Evolutionary conservation across 2,888 invertebrate genomes (phyloP), one percentile per base, ranked within the genome.

Genomic region (Pheosia gnoma): DNA sequence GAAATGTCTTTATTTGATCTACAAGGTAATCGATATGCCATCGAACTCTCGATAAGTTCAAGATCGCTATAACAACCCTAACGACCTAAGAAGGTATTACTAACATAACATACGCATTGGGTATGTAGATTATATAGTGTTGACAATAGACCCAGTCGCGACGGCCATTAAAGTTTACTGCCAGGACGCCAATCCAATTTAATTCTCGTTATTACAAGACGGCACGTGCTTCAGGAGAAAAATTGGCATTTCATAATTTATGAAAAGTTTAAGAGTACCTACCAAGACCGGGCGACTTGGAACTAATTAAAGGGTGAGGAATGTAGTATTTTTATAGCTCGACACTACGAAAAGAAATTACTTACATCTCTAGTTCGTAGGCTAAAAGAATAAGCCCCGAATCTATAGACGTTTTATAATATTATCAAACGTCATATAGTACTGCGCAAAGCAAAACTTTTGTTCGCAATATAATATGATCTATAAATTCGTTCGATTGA

Each of bases 221-320:
- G 73, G 70, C 68, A 78, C 76, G 77, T 72, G 70, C 72, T 71
- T 66, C 67, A 74, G 68, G 71, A 74, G 74, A 82, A 83, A 82
- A 82, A 83, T 80, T 80, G 82, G 75, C 68, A 82, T 84, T 85
- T 78, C 78, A 83, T 84, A 79, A 85, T 81, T 83, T 83, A 81
- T 79, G 71, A 78, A 79, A 81, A 78, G 72, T 74, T 69, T 74
- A 76, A 75, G 77, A 25, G 25, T 25, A 25, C 25, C 25, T 9
- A 74, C 68, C 64, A 65, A 61, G 63, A 68, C 0, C 67, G 75
- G 74, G 75, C 76, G 71, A 74, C 75, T 77, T 77, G 77, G 77
- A 73, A 75, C 81, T 85, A 85, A 86, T 86, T 85, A 85, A 85
- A 78, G 72, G 77, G 75, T 74, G 66, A 59, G 67, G 67, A 43